These are phyloP conservation scores for Heterochromis multidens DNA, from an alignment of 2,113 vertebrate species.

Conservation along the genomic window DNA sequence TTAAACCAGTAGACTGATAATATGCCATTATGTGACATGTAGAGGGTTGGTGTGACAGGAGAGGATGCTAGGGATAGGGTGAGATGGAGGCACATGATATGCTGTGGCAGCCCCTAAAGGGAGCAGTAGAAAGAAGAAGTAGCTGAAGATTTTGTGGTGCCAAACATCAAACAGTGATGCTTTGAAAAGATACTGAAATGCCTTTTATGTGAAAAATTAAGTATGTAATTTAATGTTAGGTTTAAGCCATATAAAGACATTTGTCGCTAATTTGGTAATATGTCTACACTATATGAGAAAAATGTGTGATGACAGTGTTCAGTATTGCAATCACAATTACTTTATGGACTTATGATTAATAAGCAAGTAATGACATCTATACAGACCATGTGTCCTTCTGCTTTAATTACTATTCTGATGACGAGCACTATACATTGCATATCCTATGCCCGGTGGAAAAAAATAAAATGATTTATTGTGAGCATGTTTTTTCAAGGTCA, in stretches of 20 bases:
- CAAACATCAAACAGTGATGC: not conserved
- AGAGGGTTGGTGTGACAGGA: not conserved
- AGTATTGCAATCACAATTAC: not conserved
- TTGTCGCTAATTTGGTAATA: not conserved
- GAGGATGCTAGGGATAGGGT: not conserved
- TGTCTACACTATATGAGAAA: not conserved
- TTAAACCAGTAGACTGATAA: not conserved
- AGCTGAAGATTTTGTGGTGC: not conserved
- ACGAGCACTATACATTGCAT: not conserved
- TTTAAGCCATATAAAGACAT: not conserved
- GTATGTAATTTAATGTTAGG: not conserved
- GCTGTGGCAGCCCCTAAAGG: not conserved
- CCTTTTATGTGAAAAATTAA: accelerated
- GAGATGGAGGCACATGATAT: not conserved
- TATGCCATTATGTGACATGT: not conserved
- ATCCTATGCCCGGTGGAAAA: not conserved
- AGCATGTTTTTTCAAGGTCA: not conserved
- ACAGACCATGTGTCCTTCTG: not conserved
- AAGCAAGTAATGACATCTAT: not conserved
- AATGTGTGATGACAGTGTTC: not conserved
- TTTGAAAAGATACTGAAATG: not conserved
- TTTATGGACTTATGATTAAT: not conserved
- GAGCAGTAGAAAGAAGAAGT: not conserved
- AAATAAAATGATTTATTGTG: not conserved
- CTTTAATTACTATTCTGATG: not conserved